These are phyloP conservation scores for Eudasyphora cyanicolor DNA, from an alignment of 2,888 invertebrate genomes.

Conservation along the genomic window DNA sequence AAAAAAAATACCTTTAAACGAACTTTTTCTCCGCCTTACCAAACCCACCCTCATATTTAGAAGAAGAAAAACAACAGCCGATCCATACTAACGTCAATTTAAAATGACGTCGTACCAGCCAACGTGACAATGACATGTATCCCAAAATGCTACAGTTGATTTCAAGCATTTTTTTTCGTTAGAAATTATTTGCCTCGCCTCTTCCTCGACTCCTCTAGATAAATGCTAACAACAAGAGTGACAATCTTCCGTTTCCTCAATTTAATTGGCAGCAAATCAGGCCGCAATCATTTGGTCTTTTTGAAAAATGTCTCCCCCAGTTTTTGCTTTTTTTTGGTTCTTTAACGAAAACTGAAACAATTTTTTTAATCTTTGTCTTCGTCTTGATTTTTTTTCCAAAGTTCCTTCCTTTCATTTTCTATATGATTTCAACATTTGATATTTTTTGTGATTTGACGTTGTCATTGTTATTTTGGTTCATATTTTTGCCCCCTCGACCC, in stretches of 20 bases:
- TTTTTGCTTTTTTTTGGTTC: neutral
- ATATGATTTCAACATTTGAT: too few relatives aligned
- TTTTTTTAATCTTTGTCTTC: constrained; percentile 8
- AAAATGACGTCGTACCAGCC: constrained; percentile 56
- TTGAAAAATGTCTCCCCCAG: too few relatives aligned
- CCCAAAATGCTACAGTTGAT: constrained; percentile 56
- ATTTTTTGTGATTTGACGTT: too few relatives aligned
- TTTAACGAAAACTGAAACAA: constrained; percentile 1
- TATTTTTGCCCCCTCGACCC: too few relatives aligned
- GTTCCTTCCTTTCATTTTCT: neutral
- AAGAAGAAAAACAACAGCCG: constrained; percentile 29
- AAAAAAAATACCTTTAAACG: too few relatives aligned
- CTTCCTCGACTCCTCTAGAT: neutral
- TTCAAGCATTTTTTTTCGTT: constrained; percentile 34
- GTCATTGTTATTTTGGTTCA: neutral
- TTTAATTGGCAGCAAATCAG: constrained; percentile 63
- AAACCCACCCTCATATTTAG: constrained; percentile 37
- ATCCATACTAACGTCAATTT: constrained; percentile 2
- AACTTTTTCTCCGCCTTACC: neutral
- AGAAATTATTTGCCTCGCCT: neutral
- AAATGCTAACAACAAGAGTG: constrained; percentile 41
- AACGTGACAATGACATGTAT: constrained; percentile 72
- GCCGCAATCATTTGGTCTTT: constrained; percentile 51
- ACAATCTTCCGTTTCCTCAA: constrained; percentile 66
- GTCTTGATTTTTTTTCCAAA: constrained; percentile 27